Evolutionary conservation across 2,113 vertebrate species (phyloP), one percentile per base, ranked within the genome.

Genomic region (Ageneiosus marmoratus): DNA sequence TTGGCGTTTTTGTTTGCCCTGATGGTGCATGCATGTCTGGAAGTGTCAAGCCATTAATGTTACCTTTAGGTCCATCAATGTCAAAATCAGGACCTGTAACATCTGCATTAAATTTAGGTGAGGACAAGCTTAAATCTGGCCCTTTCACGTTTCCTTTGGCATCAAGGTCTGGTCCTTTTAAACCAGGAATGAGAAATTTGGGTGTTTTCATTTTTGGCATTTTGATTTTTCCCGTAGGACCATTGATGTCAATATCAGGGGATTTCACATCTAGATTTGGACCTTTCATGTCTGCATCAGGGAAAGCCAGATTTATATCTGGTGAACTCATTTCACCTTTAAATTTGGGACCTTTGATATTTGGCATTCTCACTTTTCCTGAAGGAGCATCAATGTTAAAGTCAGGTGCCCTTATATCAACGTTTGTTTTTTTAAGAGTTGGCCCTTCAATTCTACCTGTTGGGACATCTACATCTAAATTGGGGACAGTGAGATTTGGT

Each of bases 251-350:
- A 13, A 92, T 0, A 81, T 83, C 60, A 51, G 88, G 91, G 29
- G 70, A 11, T 3, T 89, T 86, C 0, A 90, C 0, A 51, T 92
- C 67, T 5, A 91, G 12, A 1, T 90, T 88, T 10, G 91, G 91
- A n/a, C 79, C 16, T 20, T 89, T 90, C 6, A 50, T 8, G 70
- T 67, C 76, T 51, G 37, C 12, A 78, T 50, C 1, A 63, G 70
- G 60, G 5, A 82, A 50, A 53, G 89, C 89, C 24, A 91, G 56
- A 72, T 91, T 67, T 73, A 91, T 0, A 2, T 91, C 85, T n/a
- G 91, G 91, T 0, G 44, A 56, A 82, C 85, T 18, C 16, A 93
- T 55, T 29, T 84, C 90, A 63, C 90, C 87, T 58, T 92, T 91
- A 3, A 93, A 18, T 24, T 88, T 88, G 53, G 92, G 89, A 6